Percentiles rank a stretch among this genome's conserved stretches.
Evolutionary conservation across 2,888 invertebrate genomes (phyloP).

Genomic region (Neoaliturus tenellus): DNA sequence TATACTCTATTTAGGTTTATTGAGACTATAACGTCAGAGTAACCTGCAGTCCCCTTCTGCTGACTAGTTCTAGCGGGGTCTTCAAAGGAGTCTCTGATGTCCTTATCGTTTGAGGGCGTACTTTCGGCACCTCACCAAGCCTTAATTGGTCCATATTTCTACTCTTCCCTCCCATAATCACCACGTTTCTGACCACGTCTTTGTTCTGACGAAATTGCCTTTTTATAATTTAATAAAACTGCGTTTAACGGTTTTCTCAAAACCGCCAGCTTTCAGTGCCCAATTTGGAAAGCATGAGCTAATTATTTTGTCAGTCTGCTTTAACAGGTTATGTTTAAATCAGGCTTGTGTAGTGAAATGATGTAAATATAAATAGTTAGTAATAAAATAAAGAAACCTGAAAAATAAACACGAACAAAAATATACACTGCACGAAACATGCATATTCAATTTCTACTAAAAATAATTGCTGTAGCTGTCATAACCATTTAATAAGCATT

Average conservation of each 20-base stretch:
- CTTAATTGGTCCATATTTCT: constrained; percentile 29
- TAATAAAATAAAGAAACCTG: too few relatives aligned
- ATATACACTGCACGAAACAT: too few relatives aligned
- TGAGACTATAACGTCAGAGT: neutral
- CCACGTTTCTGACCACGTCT: neutral
- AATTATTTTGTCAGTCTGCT: too few relatives aligned
- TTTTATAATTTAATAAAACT: constrained; percentile 8
- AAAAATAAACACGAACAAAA: too few relatives aligned
- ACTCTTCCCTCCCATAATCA: neutral
- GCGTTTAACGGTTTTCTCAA: neutral
- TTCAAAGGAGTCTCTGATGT: neutral
- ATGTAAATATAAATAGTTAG: too few relatives aligned
- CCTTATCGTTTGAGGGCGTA: constrained; percentile 8
- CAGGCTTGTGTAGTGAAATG: too few relatives aligned
- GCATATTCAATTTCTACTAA: too few relatives aligned
- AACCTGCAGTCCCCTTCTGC: neutral
- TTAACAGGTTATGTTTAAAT: too few relatives aligned
- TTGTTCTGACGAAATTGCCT: constrained; percentile 21
- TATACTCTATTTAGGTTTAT: neutral
- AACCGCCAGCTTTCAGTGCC: neutral
- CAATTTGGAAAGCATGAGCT: neutral
- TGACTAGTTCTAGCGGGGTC: neutral
- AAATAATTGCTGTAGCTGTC: too few relatives aligned
- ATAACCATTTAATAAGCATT: too few relatives aligned
- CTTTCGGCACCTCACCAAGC: constrained; percentile 3